Base-by-base conservation (phyloP, 2,888 invertebrate species). In the Saturnia japonica region DNA sequence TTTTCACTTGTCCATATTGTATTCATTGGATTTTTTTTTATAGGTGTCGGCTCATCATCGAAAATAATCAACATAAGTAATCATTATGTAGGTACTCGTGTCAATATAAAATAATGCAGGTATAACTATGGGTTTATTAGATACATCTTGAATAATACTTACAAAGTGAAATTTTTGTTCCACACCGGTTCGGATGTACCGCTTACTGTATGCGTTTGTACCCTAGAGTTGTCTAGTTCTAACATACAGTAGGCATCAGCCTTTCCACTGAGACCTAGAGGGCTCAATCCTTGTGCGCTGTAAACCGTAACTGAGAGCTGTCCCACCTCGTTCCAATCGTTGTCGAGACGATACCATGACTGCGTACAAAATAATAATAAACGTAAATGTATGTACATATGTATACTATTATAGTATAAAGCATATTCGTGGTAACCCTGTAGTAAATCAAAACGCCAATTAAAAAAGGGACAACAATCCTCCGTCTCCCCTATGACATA, bases 161-260 rank as follows among this genome's bases (percentile, higher is more conserved):
- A 94, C 93, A 94, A 92, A 60, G 84, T 87, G 74, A 86, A 93
- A 67, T 83, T 90, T 74, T 93, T 93, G 73, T 88, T 89, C 93
- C 93, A 94, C 16, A 76, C 84, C 1, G 93, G 93, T 16, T 94
- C 91, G 0, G 86, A 79, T 0, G 88, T 85, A n/a, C 86, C 86
- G 34, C 82, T 81, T 1, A 91, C 85, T 0, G 88, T 85, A 70
- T 93, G 92, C 1, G 93, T 93, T 75, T 93, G 91, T n/a, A 93
- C 85, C 70, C 93, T 86, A 8, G 91, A 84, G 80, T 94, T 94
- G 80, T 91, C 93, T 19, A 94, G 80, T 73, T 93, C 91, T 9
- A 94, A 78, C 1, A 93, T 86, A 74, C 93, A 93, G 79, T 91
- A 93, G 0, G 92, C 87, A 74, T 91, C 90, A 0, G 91, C 86